Evolutionary conservation across 2,113 vertebrate species (phyloP), one percentile per base, ranked within the genome.

Genomic region (Myanophis thanlyinensis): DNA sequence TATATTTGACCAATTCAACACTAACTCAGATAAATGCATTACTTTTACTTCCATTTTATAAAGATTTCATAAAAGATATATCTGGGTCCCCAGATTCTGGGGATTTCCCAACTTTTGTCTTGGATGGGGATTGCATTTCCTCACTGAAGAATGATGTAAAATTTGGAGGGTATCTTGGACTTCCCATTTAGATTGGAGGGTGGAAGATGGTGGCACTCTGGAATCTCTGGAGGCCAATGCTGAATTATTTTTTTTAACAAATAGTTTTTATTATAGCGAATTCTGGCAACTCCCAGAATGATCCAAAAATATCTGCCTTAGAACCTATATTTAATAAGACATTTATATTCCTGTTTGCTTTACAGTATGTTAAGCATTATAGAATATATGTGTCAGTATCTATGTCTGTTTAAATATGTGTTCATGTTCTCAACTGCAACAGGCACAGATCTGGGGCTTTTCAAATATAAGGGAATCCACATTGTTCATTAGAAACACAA

Each of bases 31-130:
- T 86, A 93, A 95, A 88, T n/a, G 27, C 93, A 85, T 35, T 49
- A 52, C 67, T 95, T 94, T 89, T 54, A 62, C 56, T 80, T 91
- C 91, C 93, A 90, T n/a, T 88, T 95, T 91, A 92, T 52, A 89
- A 56, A 91, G 89, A 94, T 91, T 95, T 73, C 52, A 95, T 92
- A 91, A 95, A 94, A 94, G 93, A 91, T 53, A 3, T 73, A 73
- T 40, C n/a, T 35, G 67, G 67, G 67, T 2, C 5, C n/a, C n/a
- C 67, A 20, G 67, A n/a, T 73, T 73, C n/a, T 73, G n/a, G 67
- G n/a, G n/a, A 40, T 40, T 35, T 73, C n/a, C n/a, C 67, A 40
- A 20, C n/a, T 73, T 73, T 73, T 18, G 15, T 40, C 67, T 73
- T 73, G 67, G 67, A 73, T 35, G 5, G 62, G 4, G n/a, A n/a